Evolutionary conservation across 1,140 invertebrate genomes (phyloP).

Genomic region (Paracyclopina nana): DNA sequence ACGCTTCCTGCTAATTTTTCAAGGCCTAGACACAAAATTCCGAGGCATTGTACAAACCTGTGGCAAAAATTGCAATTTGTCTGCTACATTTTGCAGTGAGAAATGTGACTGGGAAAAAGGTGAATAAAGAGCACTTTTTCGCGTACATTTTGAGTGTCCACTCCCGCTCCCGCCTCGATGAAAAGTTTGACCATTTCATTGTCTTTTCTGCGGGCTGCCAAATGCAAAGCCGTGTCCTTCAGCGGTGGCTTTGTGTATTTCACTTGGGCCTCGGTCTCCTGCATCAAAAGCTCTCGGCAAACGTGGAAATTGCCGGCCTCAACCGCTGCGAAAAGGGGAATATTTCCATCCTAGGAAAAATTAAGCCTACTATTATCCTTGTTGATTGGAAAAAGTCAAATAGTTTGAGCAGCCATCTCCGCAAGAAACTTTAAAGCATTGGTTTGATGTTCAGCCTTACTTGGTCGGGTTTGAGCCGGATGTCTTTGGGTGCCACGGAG

Average conservation of each 20-base stretch:
- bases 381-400: too few relatives aligned
- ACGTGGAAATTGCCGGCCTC: conserved; percentile 81
- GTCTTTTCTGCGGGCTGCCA: conserved; percentile 61
- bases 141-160: conserved; percentile 70
- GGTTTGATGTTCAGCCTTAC: neutral
- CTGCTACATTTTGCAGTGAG: too few relatives aligned
- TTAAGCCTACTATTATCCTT: too few relatives aligned
- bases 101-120: too few relatives aligned
- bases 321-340: conserved; percentile 74
- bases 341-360: conserved; percentile 56
- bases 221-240: conserved; percentile 64
- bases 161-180: conserved; percentile 69
- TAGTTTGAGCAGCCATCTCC: too few relatives aligned
- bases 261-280: conserved; percentile 49
- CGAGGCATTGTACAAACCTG: too few relatives aligned
- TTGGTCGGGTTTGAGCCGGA: conserved; percentile 7
- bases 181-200: conserved; percentile 76
- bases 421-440: neutral
- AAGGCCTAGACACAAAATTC: too few relatives aligned
- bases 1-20: too few relatives aligned
- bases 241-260: conserved; percentile 36
- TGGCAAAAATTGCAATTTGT: too few relatives aligned
- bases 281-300: conserved; percentile 61
- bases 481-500: conserved; percentile 7
- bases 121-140: too few relatives aligned